Evolutionary conservation across 2,797 vertebrate species (phyloP).

Genomic region (Tauraco hartlaubi): DNA sequence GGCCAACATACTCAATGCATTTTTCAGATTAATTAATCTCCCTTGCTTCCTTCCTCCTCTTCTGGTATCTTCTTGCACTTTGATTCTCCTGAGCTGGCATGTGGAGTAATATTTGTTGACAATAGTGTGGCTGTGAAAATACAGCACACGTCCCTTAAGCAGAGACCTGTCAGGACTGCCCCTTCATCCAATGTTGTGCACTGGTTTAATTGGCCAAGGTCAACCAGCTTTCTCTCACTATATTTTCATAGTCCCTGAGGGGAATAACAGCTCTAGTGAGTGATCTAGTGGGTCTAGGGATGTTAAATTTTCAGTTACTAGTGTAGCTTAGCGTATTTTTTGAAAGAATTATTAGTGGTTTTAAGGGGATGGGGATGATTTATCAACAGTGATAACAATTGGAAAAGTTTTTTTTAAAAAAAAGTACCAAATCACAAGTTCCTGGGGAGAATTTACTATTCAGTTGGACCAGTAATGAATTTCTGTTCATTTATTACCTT

Average conservation of each 20-base stretch:
- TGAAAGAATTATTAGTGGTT: neutral
- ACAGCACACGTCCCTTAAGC: neutral
- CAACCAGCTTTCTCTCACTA: slow-evolving; percentile 42
- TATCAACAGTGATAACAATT: neutral
- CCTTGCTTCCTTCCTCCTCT: neutral
- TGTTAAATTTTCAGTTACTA: neutral
- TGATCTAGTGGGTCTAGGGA: neutral
- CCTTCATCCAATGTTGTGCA: neutral
- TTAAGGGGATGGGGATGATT: neutral
- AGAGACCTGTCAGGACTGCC: slow-evolving; percentile 11
- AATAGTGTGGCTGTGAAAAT: neutral
- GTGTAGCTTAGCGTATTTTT: neutral
- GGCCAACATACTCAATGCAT: neutral
- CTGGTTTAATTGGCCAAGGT: slow-evolving; percentile 71
- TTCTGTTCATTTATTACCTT: neutral
- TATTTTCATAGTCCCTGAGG: slow-evolving; percentile 10
- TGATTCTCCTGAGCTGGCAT: slow-evolving; percentile 16
- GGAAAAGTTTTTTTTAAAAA: neutral
- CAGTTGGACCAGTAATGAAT: neutral
- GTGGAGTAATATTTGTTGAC: slow-evolving; percentile 44
- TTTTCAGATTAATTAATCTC: slow-evolving; percentile 44
- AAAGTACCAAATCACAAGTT: neutral
- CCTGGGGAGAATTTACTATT: neutral
- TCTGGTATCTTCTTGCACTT: neutral
- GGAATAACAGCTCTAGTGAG: neutral